Evolutionary conservation across 2,888 invertebrate species (phyloP).

Genomic region (Limnephilus lunatus): DNA sequence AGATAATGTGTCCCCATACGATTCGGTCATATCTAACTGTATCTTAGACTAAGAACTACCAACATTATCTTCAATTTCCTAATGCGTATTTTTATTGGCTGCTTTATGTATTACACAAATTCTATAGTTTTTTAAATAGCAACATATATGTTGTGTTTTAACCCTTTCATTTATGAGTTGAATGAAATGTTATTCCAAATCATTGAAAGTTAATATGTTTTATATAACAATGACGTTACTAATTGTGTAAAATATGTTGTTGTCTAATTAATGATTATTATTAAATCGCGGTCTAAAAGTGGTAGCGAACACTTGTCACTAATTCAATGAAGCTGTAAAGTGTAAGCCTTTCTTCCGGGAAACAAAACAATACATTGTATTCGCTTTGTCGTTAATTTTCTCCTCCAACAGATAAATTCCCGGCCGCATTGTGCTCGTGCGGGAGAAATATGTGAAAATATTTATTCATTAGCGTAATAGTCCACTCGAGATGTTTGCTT

Average conservation of each 20-base stretch:
- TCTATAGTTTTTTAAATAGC: too few relatives aligned
- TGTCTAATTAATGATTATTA: neutral
- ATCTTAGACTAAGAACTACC: too few relatives aligned
- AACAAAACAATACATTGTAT: constrained; percentile 24
- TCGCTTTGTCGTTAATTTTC: neutral
- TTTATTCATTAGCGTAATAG: constrained; percentile 60
- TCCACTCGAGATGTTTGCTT: constrained; percentile 48
- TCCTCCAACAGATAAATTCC: constrained; percentile 9
- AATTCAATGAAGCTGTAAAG: neutral
- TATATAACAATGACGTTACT: neutral
- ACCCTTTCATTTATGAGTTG: neutral
- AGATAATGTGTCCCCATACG: too few relatives aligned
- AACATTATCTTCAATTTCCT: too few relatives aligned
- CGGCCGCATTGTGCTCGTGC: neutral
- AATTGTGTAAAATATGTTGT: neutral
- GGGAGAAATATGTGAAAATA: constrained; percentile 45
- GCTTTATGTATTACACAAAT: too few relatives aligned
- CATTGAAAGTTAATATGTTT: neutral
- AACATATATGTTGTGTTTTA: too few relatives aligned
- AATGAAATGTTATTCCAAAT: neutral
- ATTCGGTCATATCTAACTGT: too few relatives aligned
- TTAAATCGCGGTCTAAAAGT: too few relatives aligned
- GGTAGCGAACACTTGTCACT: neutral
- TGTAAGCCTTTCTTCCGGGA: neutral
- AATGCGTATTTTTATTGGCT: too few relatives aligned